phyloP scores from a whole-genome alignment of 2,888 invertebrate genomes.

The Drepanosiphum platanoidis region DNA sequence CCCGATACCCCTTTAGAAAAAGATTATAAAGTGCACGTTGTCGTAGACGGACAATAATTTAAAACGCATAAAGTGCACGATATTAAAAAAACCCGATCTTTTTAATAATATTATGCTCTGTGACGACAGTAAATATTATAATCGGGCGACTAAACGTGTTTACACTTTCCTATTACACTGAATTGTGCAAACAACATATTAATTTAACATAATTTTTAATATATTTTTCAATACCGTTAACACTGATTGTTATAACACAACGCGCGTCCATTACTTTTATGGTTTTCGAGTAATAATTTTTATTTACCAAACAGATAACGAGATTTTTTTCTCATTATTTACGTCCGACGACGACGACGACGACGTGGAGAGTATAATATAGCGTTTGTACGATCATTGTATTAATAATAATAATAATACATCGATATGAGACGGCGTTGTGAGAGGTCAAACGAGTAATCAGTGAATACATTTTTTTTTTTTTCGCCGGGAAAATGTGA shows the following conservation, averaged over 20 bases:
- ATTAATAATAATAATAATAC: too few species aligned
- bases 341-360: too few species aligned
- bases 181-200: background rate
- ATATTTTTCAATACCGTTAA: background rate
- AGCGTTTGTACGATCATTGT: background rate
- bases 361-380: too few species aligned
- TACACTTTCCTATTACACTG: background rate
- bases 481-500: background rate
- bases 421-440: too few species aligned
- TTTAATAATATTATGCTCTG: background rate
- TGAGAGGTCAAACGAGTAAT: constrained; percentile 24
- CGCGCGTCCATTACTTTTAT: too few species aligned
- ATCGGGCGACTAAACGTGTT: too few species aligned
- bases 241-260: background rate
- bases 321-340: background rate
- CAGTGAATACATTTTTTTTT: background rate
- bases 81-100: too few species aligned
- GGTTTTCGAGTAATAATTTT: background rate
- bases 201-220: background rate
- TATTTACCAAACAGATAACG: background rate
- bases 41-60: background rate
- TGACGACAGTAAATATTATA: background rate
- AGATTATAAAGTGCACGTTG: background rate
- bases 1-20: background rate
- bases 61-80: too few species aligned